These are phyloP conservation scores for Rostratula benghalensis DNA, from an alignment of 2,113 vertebrate species.

Conservation along the genomic window DNA sequence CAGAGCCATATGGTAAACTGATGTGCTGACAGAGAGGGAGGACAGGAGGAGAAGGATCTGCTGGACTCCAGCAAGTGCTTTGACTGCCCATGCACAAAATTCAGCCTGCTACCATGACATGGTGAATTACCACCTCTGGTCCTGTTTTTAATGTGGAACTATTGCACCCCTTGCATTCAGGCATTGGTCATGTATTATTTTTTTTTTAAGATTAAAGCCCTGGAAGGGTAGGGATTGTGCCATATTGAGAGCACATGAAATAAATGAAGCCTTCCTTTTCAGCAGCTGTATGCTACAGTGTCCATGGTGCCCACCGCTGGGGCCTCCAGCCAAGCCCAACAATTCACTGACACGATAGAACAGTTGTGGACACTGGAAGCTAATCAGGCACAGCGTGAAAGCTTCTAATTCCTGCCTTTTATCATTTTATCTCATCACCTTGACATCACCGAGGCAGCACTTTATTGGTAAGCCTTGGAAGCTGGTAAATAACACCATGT, in stretches of 20 bases:
- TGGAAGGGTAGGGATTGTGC: neutral
- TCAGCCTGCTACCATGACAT: neutral
- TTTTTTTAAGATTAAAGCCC: neutral
- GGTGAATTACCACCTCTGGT: neutral
- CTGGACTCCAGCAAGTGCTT: neutral
- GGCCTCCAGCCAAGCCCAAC: neutral
- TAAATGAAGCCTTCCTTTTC: neutral
- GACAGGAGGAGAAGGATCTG: neutral
- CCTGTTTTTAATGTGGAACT: neutral
- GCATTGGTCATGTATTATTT: neutral
- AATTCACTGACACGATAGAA: neutral
- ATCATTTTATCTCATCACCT: conserved; percentile 6
- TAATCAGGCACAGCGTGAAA: neutral
- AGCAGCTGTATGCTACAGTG: neutral
- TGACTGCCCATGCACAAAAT: neutral
- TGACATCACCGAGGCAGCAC: neutral
- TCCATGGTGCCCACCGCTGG: fast-evolving
- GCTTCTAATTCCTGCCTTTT: neutral
- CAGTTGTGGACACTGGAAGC: neutral
- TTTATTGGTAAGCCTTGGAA: neutral
- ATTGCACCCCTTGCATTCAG: neutral
- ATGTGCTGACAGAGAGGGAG: neutral
- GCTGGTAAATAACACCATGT: fast-evolving
- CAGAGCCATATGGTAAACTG: neutral
- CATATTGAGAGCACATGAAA: neutral